These are phyloP conservation scores for Tauraco erythrolophus DNA, from an alignment of 2,113 vertebrate species.

Conservation along the genomic window DNA sequence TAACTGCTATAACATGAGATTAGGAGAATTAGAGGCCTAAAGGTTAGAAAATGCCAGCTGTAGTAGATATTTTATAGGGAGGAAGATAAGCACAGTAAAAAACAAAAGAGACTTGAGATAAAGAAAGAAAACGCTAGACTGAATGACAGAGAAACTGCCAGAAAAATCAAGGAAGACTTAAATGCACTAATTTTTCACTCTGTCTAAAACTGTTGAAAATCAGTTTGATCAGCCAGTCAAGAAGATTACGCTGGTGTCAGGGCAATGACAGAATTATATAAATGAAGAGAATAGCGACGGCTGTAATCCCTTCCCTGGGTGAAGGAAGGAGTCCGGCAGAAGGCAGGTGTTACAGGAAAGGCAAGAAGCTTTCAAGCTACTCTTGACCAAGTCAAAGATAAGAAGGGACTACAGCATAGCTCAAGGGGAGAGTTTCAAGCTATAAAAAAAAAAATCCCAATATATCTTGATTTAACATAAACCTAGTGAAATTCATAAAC, in stretches of 20 bases:
- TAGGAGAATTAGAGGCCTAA: neutral
- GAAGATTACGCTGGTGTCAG: conserved; percentile 39
- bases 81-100: neutral
- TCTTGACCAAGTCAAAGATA: neutral
- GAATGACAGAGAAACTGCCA: conserved; percentile 18
- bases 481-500: neutral
- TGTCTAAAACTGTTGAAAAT: conserved; percentile 55
- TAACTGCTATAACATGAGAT: neutral
- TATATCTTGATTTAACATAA: neutral
- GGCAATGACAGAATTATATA: conserved; percentile 52
- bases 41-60: neutral
- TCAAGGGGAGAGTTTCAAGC: neutral
- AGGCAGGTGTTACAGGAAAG: neutral
- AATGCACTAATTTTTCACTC: conserved; percentile 43
- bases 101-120: neutral
- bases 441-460: neutral
- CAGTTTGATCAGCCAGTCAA: conserved; percentile 62
- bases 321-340: neutral
- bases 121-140: neutral
- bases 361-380: neutral
- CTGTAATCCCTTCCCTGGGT: neutral
- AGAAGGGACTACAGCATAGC: neutral
- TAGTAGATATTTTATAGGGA: neutral
- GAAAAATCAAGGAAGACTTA: conserved; percentile 29
- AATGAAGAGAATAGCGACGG: conserved; percentile 3